These are phyloP conservation scores for Acanthacorydalis orientalis DNA, from an alignment of 2,888 invertebrate species.

Conservation along the genomic window DNA sequence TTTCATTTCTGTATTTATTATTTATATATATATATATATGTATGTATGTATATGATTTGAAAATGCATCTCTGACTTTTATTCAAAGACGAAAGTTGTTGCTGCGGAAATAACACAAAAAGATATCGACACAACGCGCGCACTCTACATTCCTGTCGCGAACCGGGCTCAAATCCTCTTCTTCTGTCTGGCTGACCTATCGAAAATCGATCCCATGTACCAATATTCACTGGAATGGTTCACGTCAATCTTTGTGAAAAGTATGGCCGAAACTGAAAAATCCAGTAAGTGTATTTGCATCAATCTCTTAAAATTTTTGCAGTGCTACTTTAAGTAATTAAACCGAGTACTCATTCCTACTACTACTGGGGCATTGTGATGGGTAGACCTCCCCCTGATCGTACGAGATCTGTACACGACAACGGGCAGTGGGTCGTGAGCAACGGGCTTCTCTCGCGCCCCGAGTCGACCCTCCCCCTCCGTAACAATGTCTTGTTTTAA, in stretches of 20 bases:
- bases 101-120: conserved; percentile 63
- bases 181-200: conserved; percentile 78
- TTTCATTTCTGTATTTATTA: no score
- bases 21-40: conserved; percentile 8
- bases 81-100: conserved; percentile 45
- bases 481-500: no score
- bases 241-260: conserved; percentile 59
- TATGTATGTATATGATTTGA: not conserved
- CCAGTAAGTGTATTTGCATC: conserved; percentile 27
- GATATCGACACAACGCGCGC: conserved; percentile 70
- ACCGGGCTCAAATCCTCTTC: conserved; percentile 71
- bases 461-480: no score
- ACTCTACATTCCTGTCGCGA: conserved; percentile 72
- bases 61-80: not conserved
- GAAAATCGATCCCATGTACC: conserved; percentile 87
- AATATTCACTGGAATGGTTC: conserved; percentile 88
- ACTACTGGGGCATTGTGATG: no score
- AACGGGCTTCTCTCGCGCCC: no score
- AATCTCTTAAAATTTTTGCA: conserved; percentile 2
- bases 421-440: no score
- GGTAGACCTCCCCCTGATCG: no score
- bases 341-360: no score
- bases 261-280: conserved; percentile 50
- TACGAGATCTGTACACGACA: no score
- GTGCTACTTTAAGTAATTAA: not conserved